Conservation (phyloP, 2,888 invertebrate genomes). For the Limnephilus rhombicus region DNA sequence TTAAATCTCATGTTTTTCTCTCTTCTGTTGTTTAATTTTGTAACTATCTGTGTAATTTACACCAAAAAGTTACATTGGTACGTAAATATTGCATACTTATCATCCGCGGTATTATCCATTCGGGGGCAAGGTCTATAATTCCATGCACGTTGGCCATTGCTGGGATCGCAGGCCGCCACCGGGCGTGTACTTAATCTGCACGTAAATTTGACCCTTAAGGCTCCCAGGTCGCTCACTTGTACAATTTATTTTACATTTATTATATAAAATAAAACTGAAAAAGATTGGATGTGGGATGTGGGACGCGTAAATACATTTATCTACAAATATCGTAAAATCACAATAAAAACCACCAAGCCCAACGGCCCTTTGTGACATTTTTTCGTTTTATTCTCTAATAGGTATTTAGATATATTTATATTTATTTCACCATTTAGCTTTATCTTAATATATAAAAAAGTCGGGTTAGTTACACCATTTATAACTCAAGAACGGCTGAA, state of each 20-base stretch:
- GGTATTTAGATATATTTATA: no score
- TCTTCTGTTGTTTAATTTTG: background rate
- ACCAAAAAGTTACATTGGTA: background rate
- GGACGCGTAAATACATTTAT: background rate
- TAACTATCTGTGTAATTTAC: background rate
- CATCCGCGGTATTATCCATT: slow-evolving; percentile 31
- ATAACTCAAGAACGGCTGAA: no score
- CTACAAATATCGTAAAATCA: background rate
- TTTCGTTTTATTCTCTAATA: no score
- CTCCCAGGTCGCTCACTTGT: slow-evolving; percentile 40
- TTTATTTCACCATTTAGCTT: no score
- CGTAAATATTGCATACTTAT: slow-evolving; percentile 9
- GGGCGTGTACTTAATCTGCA: no score
- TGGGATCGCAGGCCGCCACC: background rate
- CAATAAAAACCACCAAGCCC: background rate
- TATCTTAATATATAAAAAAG: no score
- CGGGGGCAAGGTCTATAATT: slow-evolving; percentile 28
- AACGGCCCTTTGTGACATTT: background rate
- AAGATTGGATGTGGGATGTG: slow-evolving; percentile 34
- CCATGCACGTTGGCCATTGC: slow-evolving; percentile 28
- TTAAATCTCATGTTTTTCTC: background rate
- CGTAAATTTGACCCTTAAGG: slow-evolving; percentile 49
- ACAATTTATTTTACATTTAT: slow-evolving; percentile 57
- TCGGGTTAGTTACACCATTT: no score
- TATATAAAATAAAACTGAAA: slow-evolving; percentile 41